These are phyloP conservation scores for Pseudopleuronectes americanus DNA, from an alignment of 2,797 vertebrate genomes.

Conservation along the genomic window DNA sequence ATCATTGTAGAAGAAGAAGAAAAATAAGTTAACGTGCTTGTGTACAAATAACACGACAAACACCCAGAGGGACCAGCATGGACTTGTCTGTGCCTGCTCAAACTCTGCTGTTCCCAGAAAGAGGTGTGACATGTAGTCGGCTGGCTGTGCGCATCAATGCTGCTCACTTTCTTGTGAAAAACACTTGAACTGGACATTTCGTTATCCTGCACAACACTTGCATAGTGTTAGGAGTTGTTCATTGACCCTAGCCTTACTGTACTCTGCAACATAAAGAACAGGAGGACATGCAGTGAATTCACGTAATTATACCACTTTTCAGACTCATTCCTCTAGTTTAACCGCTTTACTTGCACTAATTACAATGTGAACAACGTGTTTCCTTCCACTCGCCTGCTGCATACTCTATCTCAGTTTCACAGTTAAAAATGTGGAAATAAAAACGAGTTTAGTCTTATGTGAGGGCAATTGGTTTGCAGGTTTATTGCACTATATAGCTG, in stretches of 20 bases:
- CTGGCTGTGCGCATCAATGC: background rate
- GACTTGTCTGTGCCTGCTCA: constrained; percentile 41
- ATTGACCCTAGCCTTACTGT: background rate
- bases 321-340: background rate
- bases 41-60: background rate
- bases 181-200: no score
- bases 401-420: background rate
- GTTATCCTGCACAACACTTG: no score
- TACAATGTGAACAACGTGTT: background rate
- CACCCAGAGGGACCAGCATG: constrained; percentile 5
- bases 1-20: no score
- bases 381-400: background rate
- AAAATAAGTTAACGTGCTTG: background rate
- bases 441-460: constrained; percentile 1
- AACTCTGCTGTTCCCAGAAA: constrained; percentile 15
- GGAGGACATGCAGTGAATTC: background rate
- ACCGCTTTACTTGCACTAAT: background rate
- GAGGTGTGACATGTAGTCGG: constrained; percentile 12
- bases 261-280: background rate
- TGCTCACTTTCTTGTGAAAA: background rate
- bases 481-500: constrained; percentile 29
- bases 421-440: constrained; percentile 18
- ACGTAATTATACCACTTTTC: constrained; percentile 1
- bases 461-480: constrained; percentile 16
- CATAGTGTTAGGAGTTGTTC: background rate